These are phyloP conservation scores for Lagria hirta DNA, from an alignment of 2,888 invertebrate genomes.

Conservation along the genomic window DNA sequence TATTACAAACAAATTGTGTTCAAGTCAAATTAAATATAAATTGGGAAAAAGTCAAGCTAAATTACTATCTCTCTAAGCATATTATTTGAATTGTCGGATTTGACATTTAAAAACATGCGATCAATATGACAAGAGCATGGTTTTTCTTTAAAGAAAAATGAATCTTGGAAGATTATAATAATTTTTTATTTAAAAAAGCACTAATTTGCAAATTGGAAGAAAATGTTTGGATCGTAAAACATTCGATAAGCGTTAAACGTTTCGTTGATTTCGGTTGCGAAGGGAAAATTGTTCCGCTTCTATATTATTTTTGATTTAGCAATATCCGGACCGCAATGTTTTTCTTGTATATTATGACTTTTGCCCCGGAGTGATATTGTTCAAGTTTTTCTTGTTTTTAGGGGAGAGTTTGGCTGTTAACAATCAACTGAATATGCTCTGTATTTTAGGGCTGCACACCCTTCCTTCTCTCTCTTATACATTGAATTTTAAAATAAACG, in stretches of 20 bases:
- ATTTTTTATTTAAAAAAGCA: no score
- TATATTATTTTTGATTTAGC: constrained; percentile 24
- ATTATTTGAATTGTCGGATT: no score
- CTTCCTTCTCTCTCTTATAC: background rate
- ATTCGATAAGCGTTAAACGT: constrained; percentile 17
- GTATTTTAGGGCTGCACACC: background rate
- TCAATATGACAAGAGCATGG: no score
- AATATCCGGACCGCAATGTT: constrained; percentile 23
- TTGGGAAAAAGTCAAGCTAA: no score
- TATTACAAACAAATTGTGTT: no score
- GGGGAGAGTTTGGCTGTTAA: constrained; percentile 16
- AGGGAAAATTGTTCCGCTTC: constrained; percentile 16
- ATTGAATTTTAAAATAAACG: constrained; percentile 7
- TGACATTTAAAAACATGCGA: no score
- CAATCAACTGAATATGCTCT: constrained; percentile 2
- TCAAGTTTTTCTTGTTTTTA: constrained; percentile 3
- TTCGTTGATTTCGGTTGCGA: constrained; percentile 17
- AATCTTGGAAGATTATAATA: no score
- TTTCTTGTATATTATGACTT: constrained; percentile 23
- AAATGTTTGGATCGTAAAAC: constrained; percentile 14
- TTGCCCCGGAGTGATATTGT: constrained; percentile 16
- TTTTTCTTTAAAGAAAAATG: no score
- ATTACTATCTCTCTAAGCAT: no score
- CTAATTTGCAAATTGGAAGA: no score
- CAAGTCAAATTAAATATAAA: no score